Base-by-base conservation (phyloP, 2,888 invertebrate genomes). In the Andrena marginata region DNA sequence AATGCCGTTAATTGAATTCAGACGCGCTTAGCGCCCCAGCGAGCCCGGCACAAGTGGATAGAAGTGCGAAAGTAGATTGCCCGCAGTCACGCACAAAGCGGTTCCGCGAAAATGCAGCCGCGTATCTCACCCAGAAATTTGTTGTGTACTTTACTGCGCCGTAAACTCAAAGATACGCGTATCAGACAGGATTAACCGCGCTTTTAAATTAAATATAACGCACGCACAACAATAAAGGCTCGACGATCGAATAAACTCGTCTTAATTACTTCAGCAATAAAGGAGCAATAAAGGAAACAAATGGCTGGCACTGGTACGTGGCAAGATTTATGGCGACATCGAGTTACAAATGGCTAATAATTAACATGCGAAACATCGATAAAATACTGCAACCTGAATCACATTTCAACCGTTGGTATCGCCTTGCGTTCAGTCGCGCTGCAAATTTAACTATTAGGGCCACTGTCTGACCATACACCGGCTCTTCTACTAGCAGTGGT, bases 181-280 rank as follows among this genome's bases (percentile, higher is more conserved):
- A 23, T 77, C 64, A 64, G n/a, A 48, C 59, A 31, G n/a, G 69
- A 65, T 51, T 42, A 56, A 56, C 77, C 13, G 29, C 7, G 20
- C 59, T 16, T 8, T 49, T 70, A 77, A 70, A 77, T 77, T 70
- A 70, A 70, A 65, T 65, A 60, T 64, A 60, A 70, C 26, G 5
- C 67, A 76, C n/a, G n/a, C 69, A 69, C 79, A 64, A 79, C 63
- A 56, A 23, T 35, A 33, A 29, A 63, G 33, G 31, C 23, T 10
- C 8, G 8, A 35, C 35, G 64, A 2, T n/a, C 20, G 63, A 68
- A 31, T 51, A 70, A 65, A 70, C 59, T 42, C 29, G 63, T 70
- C 79, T 64, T 79, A 79, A 79, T 79, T 79, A 68, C 42, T 70
- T 70, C 64, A n/a, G 59, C 31, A 51, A 70, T 70, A 70, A 70